These are phyloP conservation scores for Myanophis thanlyinensis DNA, from an alignment of 2,113 vertebrate species.

Conservation along the genomic window DNA sequence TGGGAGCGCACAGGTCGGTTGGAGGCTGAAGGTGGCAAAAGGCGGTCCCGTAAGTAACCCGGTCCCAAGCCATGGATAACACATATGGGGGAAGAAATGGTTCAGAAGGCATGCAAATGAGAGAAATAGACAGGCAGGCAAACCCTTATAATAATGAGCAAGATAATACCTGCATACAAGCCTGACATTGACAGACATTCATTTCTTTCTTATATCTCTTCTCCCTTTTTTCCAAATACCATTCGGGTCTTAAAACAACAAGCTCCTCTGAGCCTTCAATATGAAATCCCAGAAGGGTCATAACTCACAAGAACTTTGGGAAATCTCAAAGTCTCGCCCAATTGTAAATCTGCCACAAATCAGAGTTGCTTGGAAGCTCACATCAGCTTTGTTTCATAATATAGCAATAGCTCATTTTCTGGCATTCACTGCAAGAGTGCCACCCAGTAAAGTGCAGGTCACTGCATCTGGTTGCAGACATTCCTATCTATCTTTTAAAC, in stretches of 20 bases:
- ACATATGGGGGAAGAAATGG: neutral
- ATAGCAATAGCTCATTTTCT: neutral
- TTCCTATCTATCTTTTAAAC: neutral
- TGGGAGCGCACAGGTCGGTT: too few species aligned
- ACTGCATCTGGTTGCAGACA: neutral
- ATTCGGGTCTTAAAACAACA: neutral
- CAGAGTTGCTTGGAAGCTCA: neutral
- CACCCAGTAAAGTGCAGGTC: neutral
- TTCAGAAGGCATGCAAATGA: neutral
- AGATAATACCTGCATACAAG: neutral
- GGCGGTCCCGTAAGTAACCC: too few species aligned
- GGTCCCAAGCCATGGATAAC: too few species aligned
- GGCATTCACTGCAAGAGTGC: neutral
- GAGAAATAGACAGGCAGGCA: neutral
- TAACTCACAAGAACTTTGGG: neutral
- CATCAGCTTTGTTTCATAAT: neutral
- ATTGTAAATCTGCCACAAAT: neutral
- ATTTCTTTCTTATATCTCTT: neutral
- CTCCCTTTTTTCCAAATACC: neutral
- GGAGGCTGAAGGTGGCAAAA: too few species aligned
- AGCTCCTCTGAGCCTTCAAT: neutral
- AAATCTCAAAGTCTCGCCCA: neutral
- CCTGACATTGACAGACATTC: neutral
- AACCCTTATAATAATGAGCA: neutral
- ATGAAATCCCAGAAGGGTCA: neutral